Conservation (phyloP, 2,888 invertebrate species). For the Noctua janthe region DNA sequence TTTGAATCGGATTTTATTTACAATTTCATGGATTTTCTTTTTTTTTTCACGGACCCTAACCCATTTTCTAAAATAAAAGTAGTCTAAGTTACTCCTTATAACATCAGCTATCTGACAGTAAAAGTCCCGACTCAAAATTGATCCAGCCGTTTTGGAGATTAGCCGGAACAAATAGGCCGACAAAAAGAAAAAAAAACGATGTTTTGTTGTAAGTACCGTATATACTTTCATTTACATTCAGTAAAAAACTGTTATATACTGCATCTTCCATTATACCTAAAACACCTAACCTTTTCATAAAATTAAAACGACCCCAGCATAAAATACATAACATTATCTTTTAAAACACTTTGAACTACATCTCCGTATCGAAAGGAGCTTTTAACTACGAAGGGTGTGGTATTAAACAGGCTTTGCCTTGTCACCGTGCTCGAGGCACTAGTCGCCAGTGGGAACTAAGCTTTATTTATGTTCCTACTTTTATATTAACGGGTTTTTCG, state of each 20-base stretch:
- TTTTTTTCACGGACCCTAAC: no score
- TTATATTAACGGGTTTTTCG: constrained; percentile 56
- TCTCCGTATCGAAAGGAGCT: constrained; percentile 64
- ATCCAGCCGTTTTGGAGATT: no score
- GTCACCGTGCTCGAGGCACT: constrained; percentile 64
- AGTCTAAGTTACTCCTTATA: no score
- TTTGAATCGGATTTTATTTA: no score
- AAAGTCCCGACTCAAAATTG: no score
- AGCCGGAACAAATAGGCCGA: no score
- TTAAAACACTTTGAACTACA: constrained; percentile 63
- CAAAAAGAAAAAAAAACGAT: no score
- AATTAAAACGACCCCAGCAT: constrained; percentile 52
- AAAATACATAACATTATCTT: constrained; percentile 53
- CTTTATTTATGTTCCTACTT: constrained; percentile 67
- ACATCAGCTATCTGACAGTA: no score
- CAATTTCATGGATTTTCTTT: no score
- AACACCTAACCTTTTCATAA: constrained; percentile 29
- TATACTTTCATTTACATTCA: no score
- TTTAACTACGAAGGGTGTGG: constrained; percentile 61
- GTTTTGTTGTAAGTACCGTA: no score
- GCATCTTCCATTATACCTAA: not conserved
- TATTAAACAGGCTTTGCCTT: constrained; percentile 65
- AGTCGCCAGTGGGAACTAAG: constrained; percentile 61
- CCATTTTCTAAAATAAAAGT: no score
- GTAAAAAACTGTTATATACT: not conserved